Conservation (phyloP, 92 coral and sea anemone species). For the Montipora capitata region DNA sequence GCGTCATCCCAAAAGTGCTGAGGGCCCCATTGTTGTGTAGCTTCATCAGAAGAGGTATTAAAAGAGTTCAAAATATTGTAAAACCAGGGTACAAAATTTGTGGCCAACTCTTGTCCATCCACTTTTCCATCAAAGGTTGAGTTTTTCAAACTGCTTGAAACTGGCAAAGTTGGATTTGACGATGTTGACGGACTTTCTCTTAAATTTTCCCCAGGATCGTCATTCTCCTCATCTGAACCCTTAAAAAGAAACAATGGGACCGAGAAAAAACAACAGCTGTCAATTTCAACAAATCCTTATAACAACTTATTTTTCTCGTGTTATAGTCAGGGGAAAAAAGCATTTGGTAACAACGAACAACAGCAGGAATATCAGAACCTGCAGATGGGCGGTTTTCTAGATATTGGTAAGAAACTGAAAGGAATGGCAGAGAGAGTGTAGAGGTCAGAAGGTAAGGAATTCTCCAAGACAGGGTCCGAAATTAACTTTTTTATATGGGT, state of each 20-base stretch:
- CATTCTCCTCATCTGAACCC: slow-evolving; percentile 46
- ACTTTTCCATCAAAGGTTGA: not conserved
- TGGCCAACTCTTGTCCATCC: slow-evolving; percentile 85
- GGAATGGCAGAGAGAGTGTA: too few relatives aligned
- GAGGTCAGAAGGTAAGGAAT: too few relatives aligned
- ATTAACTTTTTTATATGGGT: too few relatives aligned
- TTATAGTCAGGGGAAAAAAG: too few relatives aligned
- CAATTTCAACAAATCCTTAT: too few relatives aligned
- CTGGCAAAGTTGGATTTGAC: not conserved
- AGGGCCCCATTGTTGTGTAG: slow-evolving; percentile 84
- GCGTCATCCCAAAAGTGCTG: slow-evolving; percentile 98
- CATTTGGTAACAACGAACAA: too few relatives aligned
- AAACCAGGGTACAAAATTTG: slow-evolving; percentile 92
- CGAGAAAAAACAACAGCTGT: too few relatives aligned
- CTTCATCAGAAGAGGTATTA: slow-evolving; percentile 18
- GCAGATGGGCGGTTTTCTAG: too few relatives aligned
- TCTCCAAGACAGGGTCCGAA: too few relatives aligned
- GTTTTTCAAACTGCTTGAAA: not conserved
- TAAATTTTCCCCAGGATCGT: slow-evolving; percentile 1
- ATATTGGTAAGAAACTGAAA: too few relatives aligned
- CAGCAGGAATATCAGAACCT: too few relatives aligned
- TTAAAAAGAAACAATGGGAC: not conserved
- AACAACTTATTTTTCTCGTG: too few relatives aligned
- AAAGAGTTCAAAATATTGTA: slow-evolving; percentile 79
- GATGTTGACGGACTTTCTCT: not conserved